Base-by-base conservation (phyloP, 2,888 invertebrate genomes). In the Orthosia cruda region DNA sequence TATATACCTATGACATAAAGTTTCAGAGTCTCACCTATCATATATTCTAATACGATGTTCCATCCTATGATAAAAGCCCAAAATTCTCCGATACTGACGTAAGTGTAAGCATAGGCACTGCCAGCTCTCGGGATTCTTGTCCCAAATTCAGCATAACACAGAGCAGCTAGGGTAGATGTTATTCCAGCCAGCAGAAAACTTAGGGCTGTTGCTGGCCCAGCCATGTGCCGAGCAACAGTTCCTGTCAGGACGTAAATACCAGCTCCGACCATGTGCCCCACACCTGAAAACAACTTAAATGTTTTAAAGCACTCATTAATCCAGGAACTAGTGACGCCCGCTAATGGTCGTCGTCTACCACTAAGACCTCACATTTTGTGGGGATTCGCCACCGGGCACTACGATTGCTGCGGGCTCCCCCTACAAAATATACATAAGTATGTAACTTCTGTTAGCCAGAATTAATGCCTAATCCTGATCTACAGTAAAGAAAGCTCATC, bases 1-100 rank as follows among this genome's bases (percentile, higher is more conserved):
- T 20, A 3, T 49, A 55, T 49, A 16, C 50, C n/a, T 20, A 20
- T 15, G 23, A 40, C 40, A 40, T 32, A 52, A 13, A 18, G 1
- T 26, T 64, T 5, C 4, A 18, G 12, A 61, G 54, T 26, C 90
- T 92, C 89, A 98, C 98, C 98, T 87, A 99, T 98, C 98, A 99
- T 98, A 91, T 99, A 98, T 91, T 99, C 99, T 88, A 99, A 94
- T 55, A 99, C 97, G 71, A 99, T 98, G 92, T 99, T 99, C 99
- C 99, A 99, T 40, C 99, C 99, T 89, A 99, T 99, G 68, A 99
- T 97, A 90, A 99, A 99, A 0, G 99, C 99, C 98, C 98, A 98
- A 91, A 99, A 98, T 93, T 99, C 99, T 20, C 99, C 99, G 75
- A 99, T 97, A 85, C 98, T 98, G 72, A 99, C 98, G 91, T 99